phyloP scores from a whole-genome alignment of 2,797 vertebrate genomes.

The Hozukius guyotensis region DNA sequence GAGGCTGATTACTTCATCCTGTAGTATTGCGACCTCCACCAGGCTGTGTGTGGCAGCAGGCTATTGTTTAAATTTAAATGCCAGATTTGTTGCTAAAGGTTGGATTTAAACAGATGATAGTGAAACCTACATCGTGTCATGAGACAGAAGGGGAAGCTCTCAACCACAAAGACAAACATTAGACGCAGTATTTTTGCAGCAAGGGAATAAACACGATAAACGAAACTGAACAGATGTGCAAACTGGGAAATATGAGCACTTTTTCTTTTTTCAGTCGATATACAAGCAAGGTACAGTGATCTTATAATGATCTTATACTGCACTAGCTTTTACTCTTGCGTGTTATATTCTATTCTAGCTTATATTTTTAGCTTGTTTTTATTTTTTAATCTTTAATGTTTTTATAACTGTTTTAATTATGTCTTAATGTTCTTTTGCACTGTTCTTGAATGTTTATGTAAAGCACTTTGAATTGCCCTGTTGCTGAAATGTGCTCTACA shows the following conservation, averaged over 20 bases:
- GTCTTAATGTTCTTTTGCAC: no score
- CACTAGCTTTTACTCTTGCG: no score
- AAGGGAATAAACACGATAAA: not conserved
- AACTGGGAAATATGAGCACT: not conserved
- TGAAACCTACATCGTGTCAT: conserved; percentile 34
- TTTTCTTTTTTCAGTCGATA: fast-evolving
- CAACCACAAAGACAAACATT: conserved; percentile 8
- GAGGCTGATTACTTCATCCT: not conserved
- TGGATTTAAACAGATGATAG: conserved; percentile 2
- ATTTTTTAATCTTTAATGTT: no score
- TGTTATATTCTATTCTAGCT: no score
- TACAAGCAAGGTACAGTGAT: not conserved
- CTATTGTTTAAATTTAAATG: not conserved
- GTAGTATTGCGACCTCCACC: not conserved
- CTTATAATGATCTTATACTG: no score
- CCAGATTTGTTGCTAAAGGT: not conserved
- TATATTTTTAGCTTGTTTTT: no score
- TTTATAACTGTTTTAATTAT: no score
- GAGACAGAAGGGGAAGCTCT: conserved; percentile 50
- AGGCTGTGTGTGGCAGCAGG: not conserved
- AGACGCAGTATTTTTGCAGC: not conserved
- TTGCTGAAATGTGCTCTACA: no score
- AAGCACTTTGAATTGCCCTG: fast-evolving
- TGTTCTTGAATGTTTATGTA: no score
- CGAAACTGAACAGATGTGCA: not conserved